Conservation (phyloP, 2,888 invertebrate genomes). For the Yponomeuta plumbellus region DNA sequence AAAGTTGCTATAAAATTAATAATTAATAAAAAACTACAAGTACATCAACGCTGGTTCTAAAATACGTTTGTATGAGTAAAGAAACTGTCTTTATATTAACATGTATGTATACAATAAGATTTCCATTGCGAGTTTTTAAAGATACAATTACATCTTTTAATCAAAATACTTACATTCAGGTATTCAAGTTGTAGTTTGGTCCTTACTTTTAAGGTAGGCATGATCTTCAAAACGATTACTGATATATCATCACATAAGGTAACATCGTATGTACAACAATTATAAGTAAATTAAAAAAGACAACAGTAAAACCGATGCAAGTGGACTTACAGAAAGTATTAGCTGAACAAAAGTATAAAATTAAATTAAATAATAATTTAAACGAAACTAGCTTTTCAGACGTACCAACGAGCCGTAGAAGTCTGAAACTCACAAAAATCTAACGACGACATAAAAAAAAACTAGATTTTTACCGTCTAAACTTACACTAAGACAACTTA, state of each 20-base stretch:
- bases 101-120: constrained; percentile 1
- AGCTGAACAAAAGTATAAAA: constrained; percentile 18
- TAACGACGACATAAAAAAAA: constrained; percentile 58
- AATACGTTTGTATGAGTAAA: not conserved
- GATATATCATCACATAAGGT: constrained; percentile 21
- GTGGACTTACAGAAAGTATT: constrained; percentile 21
- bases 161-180: not conserved
- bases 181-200: not conserved
- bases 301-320: constrained; percentile 54
- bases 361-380: not conserved
- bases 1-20: constrained; percentile 23
- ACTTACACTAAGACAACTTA: constrained; percentile 63
- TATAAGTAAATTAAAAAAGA: constrained; percentile 31
- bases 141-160: not conserved
- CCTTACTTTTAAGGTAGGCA: not conserved
- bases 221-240: constrained; percentile 17
- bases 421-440: constrained; percentile 55
- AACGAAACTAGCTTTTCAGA: constrained; percentile 27
- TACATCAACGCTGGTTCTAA: constrained; percentile 5
- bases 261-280: not conserved
- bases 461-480: constrained; percentile 62
- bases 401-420: constrained; percentile 31
- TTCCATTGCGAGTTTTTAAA: constrained; percentile 11
- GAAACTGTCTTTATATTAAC: not conserved
- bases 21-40: not conserved